These are phyloP conservation scores for Matsumyia berberina DNA, from an alignment of 2,888 invertebrate species.

Conservation along the genomic window DNA sequence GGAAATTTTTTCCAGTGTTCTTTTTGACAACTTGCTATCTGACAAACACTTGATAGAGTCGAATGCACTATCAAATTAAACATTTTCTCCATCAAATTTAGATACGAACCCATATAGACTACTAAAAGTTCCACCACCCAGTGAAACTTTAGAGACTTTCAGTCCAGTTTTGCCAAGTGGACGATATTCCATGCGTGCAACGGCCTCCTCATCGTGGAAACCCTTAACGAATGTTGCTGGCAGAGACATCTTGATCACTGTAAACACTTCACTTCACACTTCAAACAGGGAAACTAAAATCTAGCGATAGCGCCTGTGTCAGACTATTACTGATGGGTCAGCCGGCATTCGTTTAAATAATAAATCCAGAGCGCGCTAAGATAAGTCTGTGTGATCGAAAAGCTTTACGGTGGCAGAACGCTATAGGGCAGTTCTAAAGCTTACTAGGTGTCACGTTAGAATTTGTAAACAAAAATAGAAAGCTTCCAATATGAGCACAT, in stretches of 20 bases:
- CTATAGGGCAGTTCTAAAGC: slow-evolving; percentile 49
- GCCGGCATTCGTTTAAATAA: slow-evolving; percentile 51
- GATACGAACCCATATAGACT: slow-evolving; percentile 87
- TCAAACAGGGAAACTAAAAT: slow-evolving; percentile 7
- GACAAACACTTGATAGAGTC: background rate
- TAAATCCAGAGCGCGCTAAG: slow-evolving; percentile 2
- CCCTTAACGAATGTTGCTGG: slow-evolving; percentile 88
- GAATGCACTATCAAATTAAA: background rate
- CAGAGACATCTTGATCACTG: slow-evolving; percentile 72
- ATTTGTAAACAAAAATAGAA: slow-evolving; percentile 48
- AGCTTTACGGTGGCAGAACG: slow-evolving; percentile 36
- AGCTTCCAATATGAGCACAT: background rate
- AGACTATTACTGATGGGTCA: background rate
- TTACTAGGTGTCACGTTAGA: background rate
- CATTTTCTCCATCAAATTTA: background rate
- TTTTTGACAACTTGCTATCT: background rate
- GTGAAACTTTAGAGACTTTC: slow-evolving; percentile 88
- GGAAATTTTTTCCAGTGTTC: background rate
- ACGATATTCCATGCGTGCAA: slow-evolving; percentile 90
- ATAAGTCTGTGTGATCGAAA: slow-evolving; percentile 33
- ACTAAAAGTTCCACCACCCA: slow-evolving; percentile 91
- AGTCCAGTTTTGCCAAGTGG: slow-evolving; percentile 89
- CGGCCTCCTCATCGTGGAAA: slow-evolving; percentile 87
- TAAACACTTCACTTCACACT: no score
- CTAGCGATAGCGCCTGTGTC: no score